Base-by-base conservation (phyloP, 2,888 invertebrate genomes). In the Seira ritae region DNA sequence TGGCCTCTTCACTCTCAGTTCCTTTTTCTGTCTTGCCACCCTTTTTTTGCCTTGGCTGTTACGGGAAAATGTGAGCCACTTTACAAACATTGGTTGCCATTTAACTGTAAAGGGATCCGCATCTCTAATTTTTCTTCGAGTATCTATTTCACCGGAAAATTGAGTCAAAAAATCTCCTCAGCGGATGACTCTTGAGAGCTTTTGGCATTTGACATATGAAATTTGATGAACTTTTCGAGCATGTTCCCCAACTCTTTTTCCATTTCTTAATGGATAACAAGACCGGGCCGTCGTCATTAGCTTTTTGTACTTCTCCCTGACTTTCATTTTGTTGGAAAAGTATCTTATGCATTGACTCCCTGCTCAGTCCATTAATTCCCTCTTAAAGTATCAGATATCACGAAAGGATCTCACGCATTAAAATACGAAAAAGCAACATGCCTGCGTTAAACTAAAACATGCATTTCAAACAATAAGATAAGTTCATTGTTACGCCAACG, bases 61-160 rank as follows among this genome's bases (percentile, higher is more conserved):
- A 31, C 8, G 31, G 8, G 3, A 31, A 31, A 31, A 31, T 31
- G 8, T 31, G 31, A 31, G 31, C 31, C 31, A 31, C 31, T 31
- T 31, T 31, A 55, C 55, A 55, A 55, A 55, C 55, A 55, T 55
- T n/a, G 55, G 55, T 55, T 55, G 55, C 6, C 17, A 55, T 15
- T 12, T 55, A n/a, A n/a, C 17, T 55, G 55, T n/a, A 55, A 55
- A 55, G 55, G 55, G 55, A 55, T 55, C 55, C 55, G n/a, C 12
- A 55, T 55, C 55, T 17, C 17, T 55, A 55, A 55, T 55, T 55
- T 55, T 55, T 55, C 17, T 55, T 55, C 17, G 55, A 17, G 55
- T 55, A 55, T 55, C 55, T 17, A 55, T 55, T 55, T 55, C 55
- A 55, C 17, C n/a, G 55, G 42, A 55, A 12, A n/a, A 55, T 55